Evolutionary conservation across 2,888 invertebrate species (phyloP).

Genomic region (Conistra vaccinii): DNA sequence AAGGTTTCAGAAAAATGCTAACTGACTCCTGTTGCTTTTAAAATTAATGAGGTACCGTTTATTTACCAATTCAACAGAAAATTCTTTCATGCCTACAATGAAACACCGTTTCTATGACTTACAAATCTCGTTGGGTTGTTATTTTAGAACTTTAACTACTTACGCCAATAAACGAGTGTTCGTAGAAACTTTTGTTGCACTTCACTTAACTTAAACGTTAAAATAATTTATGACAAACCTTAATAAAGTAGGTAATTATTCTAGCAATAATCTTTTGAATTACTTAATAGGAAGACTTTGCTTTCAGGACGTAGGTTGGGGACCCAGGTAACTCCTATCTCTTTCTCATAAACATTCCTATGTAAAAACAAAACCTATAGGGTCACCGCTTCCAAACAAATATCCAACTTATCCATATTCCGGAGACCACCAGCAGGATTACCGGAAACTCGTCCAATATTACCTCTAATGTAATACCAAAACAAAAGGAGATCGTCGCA

Average conservation of each 20-base stretch:
- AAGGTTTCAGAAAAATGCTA: not conserved
- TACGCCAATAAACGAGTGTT: not conserved
- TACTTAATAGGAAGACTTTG: not conserved
- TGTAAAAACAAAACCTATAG: not conserved
- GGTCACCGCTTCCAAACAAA: conserved; percentile 12
- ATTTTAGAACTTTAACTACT: not conserved
- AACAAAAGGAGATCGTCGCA: conserved; percentile 77
- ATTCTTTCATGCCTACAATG: not conserved
- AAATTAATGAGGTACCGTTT: not conserved
- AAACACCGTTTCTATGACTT: not conserved
- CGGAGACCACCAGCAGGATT: conserved; percentile 39
- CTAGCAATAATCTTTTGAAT: not conserved
- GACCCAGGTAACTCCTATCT: not conserved
- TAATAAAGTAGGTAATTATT: not conserved
- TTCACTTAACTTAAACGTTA: not conserved
- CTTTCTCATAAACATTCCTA: not conserved
- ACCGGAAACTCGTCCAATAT: conserved; percentile 60
- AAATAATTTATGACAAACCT: not conserved
- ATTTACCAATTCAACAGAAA: not conserved
- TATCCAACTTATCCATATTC: conserved; percentile 38
- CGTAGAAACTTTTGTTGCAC: too few relatives aligned
- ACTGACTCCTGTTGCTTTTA: not conserved
- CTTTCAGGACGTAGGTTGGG: not conserved
- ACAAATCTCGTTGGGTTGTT: not conserved
- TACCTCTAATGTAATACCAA: conserved; percentile 64